Evolutionary conservation across 2,888 invertebrate species (phyloP).

Genomic region (Ormyrus thymus): DNA sequence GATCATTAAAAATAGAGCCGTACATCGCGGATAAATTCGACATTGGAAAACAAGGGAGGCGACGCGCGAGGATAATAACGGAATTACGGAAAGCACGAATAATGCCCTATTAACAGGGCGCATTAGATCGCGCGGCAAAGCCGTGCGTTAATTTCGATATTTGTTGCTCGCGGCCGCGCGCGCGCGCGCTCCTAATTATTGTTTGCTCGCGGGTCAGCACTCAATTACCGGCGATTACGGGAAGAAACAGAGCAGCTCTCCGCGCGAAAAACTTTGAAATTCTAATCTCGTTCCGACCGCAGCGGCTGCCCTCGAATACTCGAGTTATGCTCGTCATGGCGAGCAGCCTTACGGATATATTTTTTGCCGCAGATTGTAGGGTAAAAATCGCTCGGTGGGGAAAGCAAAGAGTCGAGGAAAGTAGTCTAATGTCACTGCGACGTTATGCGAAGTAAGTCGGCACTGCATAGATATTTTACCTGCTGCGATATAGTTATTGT

Average conservation of each 20-base stretch:
- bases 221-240: not conserved
- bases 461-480: too few species aligned
- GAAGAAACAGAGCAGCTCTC: not conserved
- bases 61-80: not conserved
- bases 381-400: too few species aligned
- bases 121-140: slow-evolving; percentile 10
- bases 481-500: too few species aligned
- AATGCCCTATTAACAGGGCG: not conserved
- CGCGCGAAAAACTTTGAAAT: slow-evolving; percentile 10
- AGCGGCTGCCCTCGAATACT: not conserved
- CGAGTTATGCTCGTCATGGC: too few species aligned
- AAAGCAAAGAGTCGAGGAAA: too few species aligned
- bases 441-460: too few species aligned
- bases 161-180: not conserved
- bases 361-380: too few species aligned
- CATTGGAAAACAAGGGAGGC: not conserved
- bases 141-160: slow-evolving; percentile 30
- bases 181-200: slow-evolving; percentile 7
- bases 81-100: too few species aligned
- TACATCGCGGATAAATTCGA: too few species aligned
- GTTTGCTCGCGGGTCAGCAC: slow-evolving; percentile 27
- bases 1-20: too few species aligned
- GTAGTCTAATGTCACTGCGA: too few species aligned
- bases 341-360: too few species aligned
- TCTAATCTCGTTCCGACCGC: slow-evolving; percentile 33